A percentile compares a stretch with the other conserved stretches of the same genome.
phyloP scores from a whole-genome alignment of 2,888 invertebrate genomes.

The Sylvicola cinctus region DNA sequence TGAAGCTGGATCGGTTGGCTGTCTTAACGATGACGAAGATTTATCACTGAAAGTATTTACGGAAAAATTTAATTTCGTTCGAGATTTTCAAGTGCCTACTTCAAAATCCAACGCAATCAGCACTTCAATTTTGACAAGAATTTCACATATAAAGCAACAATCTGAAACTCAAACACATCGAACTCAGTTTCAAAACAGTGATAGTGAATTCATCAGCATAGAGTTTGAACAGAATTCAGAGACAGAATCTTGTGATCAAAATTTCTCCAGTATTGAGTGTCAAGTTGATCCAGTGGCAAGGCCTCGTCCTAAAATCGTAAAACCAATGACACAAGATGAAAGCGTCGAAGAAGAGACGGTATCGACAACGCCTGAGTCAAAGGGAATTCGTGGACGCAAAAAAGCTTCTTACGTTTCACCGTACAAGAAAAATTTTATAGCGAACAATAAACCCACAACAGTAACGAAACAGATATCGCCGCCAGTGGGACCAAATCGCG shows the following conservation, averaged over 20 bases:
- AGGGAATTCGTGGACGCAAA: constrained; percentile 29
- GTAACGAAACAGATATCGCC: constrained; percentile 1
- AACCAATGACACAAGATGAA: constrained; percentile 28
- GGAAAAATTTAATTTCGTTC: too few relatives aligned
- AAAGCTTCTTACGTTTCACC: constrained; percentile 42
- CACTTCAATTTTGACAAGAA: too few relatives aligned
- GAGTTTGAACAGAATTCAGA: constrained; percentile 38
- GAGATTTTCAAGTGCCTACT: too few relatives aligned
- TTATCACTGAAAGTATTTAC: too few relatives aligned
- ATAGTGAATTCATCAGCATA: constrained; percentile 24
- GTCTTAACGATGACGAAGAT: too few relatives aligned
- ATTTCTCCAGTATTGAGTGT: constrained; percentile 15
- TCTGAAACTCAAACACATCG: too few relatives aligned
- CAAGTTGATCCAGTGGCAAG: constrained; percentile 27
- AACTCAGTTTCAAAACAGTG: too few relatives aligned
- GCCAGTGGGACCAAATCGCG: constrained; percentile 13
- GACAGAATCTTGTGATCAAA: constrained; percentile 26
- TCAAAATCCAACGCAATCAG: too few relatives aligned
- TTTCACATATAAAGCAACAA: too few relatives aligned
- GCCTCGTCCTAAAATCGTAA: constrained; percentile 37
- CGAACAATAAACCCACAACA: constrained; percentile 2
- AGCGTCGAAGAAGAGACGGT: constrained; percentile 24
- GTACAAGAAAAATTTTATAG: constrained; percentile 26
- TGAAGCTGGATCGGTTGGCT: too few relatives aligned
- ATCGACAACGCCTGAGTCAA: constrained; percentile 9